Conservation (phyloP, 2,888 invertebrate genomes). For the Biston betularia region DNA sequence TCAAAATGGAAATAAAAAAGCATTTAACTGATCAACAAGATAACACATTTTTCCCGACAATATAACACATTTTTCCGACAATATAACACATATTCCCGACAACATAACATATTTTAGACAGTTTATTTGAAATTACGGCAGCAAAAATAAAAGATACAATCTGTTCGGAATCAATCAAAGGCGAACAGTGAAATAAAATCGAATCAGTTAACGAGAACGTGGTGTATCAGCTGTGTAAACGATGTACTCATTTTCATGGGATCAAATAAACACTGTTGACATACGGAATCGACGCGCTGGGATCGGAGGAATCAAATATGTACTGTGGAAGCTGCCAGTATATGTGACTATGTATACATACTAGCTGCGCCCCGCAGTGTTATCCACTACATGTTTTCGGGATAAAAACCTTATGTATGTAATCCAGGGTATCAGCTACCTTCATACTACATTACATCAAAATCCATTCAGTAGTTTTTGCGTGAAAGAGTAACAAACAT, state of each 20-base stretch:
- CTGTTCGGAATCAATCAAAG: slow-evolving; percentile 27
- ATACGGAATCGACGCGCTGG: slow-evolving; percentile 42
- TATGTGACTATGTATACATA: not conserved
- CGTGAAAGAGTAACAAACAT: no score
- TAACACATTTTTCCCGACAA: no score
- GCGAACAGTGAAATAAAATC: slow-evolving; percentile 41
- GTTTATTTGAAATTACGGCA: not conserved
- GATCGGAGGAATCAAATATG: slow-evolving; percentile 33
- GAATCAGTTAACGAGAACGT: slow-evolving; percentile 45
- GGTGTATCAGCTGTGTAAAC: slow-evolving; percentile 41
- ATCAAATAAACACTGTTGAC: slow-evolving; percentile 50
- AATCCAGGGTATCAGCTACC: no score
- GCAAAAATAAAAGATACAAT: slow-evolving; percentile 12
- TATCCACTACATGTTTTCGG: no score
- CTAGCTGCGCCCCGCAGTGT: no score
- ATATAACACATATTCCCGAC: no score
- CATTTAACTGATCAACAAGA: no score
- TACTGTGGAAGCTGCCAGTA: not conserved
- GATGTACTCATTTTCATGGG: slow-evolving; percentile 43
- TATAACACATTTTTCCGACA: no score
- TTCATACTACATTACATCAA: no score
- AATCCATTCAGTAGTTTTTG: no score
- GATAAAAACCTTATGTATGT: no score
- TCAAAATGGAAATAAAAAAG: no score
- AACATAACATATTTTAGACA: not conserved